Evolutionary conservation across 1,140 invertebrate genomes (phyloP), one percentile per base, ranked within the genome.

Genomic region (Araneus ventricosus): DNA sequence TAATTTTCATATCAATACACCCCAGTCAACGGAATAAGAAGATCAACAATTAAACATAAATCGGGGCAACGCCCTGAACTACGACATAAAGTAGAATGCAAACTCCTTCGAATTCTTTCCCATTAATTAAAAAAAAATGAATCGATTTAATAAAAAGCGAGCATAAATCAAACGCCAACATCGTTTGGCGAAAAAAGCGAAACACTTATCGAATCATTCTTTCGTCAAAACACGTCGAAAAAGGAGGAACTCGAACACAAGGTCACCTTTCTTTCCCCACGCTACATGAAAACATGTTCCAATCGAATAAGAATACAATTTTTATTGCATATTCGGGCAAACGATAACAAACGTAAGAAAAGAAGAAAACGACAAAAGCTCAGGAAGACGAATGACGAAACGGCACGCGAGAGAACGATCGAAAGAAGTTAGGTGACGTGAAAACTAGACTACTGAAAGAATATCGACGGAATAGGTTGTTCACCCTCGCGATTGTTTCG

Each of bases 221-320:
- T 63, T 30, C 63, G 63, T 27, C 63, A 34, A 37, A 37, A 75
- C 14, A 14, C 30, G 17, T 20, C 4, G 10, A 22, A 17, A 34
- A 20, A 6, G 30, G 30, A 20, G 20, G 30, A 75, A 75, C 70
- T 75, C 27, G 30, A 34, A 75, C 27, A 75, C 30, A 75, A 75
- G 70, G 70, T 75, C 70, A 75, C 70, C 70, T 75, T 75, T 75
- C 70, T 75, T 75, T 20, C 14, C 30, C 24, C 63, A 67, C 63
- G 6, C 63, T 27, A 8, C 7, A 3, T 6, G 27, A 75, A 75
- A 75, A 75, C 70, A 75, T 37, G 30, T 75, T 37, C 30, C 70
- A 75, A 75, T 75, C 70, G 70, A 75, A 75, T 75, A 75, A 37
- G 70, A 75, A 75, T 75, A 75, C 70, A 75, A 75, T 75, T 75